phyloP scores from a whole-genome alignment of 2,888 invertebrate species.

The Catocala sponsa region DNA sequence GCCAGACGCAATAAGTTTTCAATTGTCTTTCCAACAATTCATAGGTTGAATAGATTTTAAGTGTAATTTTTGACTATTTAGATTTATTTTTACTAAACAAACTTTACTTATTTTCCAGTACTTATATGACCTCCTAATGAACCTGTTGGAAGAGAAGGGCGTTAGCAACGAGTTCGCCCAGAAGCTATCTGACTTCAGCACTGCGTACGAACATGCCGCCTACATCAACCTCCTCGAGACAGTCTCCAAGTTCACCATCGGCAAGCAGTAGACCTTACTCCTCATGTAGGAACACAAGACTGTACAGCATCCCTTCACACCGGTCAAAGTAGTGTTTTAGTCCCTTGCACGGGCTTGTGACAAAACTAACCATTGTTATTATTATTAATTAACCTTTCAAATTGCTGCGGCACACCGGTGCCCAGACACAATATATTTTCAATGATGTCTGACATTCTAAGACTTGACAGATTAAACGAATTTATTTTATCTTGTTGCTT shows the following conservation, averaged over 20 bases:
- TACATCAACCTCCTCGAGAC: slow-evolving; percentile 96
- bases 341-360: no score
- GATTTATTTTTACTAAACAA: neutral
- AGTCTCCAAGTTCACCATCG: slow-evolving; percentile 94
- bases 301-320: slow-evolving; percentile 4
- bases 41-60: no score
- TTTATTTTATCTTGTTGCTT: no score
- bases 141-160: slow-evolving; percentile 98
- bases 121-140: slow-evolving; percentile 97
- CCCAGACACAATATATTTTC: no score
- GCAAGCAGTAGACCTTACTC: slow-evolving; percentile 71
- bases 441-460: no score
- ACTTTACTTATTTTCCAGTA: slow-evolving; percentile 89
- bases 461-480: no score
- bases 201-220: slow-evolving; percentile 96
- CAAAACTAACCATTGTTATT: no score
- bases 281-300: slow-evolving; percentile 19
- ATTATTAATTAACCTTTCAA: no score
- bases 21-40: no score
- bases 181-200: slow-evolving; percentile 95
- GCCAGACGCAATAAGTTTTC: no score
- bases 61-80: no score
- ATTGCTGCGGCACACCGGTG: no score
- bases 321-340: neutral
- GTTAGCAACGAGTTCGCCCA: slow-evolving; percentile 97